Evolutionary conservation across 1,140 invertebrate species (phyloP).

Genomic region (Archivesica marissinica): DNA sequence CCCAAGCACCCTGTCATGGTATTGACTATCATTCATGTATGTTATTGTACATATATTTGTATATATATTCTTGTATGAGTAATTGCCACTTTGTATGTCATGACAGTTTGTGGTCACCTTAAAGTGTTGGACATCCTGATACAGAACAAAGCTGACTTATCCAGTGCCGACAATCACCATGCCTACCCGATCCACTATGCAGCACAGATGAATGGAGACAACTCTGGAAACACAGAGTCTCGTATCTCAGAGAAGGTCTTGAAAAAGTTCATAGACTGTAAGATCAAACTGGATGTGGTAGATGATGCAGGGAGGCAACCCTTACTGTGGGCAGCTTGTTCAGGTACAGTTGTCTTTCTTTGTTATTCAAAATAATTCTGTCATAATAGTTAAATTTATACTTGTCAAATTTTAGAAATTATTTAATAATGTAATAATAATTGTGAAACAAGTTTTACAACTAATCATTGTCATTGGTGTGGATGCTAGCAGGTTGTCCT

Average conservation of each 20-base stretch:
- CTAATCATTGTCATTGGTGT: no score
- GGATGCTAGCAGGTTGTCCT: no score
- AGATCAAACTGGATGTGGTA: slow-evolving; percentile 91
- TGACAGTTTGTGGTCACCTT: slow-evolving; percentile 87
- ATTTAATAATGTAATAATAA: no score
- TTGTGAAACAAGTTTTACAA: no score
- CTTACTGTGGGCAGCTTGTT: slow-evolving; percentile 97
- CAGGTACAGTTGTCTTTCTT: slow-evolving; percentile 86
- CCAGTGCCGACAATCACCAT: slow-evolving; percentile 95
- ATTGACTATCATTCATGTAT: no score
- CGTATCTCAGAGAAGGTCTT: slow-evolving; percentile 89
- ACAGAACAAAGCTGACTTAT: slow-evolving; percentile 91
- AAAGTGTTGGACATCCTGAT: slow-evolving; percentile 91
- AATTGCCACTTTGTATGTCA: not conserved
- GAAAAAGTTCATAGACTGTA: slow-evolving; percentile 91
- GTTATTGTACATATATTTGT: not conserved
- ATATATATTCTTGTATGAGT: not conserved
- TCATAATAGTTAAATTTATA: not conserved
- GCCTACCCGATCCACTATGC: slow-evolving; percentile 98
- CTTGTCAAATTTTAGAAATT: no score
- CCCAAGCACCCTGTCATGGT: no score
- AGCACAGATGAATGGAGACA: slow-evolving; percentile 93
- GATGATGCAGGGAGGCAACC: slow-evolving; percentile 97
- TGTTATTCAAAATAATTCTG: not conserved
- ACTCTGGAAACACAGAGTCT: slow-evolving; percentile 64